A percentile compares a stretch with the other conserved stretches of the same genome.
phyloP scores from a whole-genome alignment of 2,888 invertebrate genomes.

The Zygothrica quintamaculata region DNA sequence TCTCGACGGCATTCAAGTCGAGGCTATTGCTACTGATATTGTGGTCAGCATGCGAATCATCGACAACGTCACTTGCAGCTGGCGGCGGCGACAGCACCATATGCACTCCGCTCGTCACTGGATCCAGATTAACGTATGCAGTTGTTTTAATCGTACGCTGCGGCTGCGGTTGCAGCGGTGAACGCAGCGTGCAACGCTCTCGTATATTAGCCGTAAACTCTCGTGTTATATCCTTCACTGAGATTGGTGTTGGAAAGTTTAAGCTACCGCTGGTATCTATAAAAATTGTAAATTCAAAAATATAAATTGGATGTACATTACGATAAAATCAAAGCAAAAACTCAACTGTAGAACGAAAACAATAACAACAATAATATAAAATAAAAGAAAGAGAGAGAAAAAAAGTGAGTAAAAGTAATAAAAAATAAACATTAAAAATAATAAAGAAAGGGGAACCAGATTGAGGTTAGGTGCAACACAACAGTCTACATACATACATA shows the following conservation, averaged over 20 bases:
- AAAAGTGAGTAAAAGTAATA: too few species aligned
- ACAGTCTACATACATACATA: constrained; percentile 1
- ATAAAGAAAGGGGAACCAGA: constrained; percentile 21
- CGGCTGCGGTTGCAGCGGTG: constrained; percentile 62
- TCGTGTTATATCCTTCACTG: constrained; percentile 86
- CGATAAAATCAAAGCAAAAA: constrained; percentile 23
- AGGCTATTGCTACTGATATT: constrained; percentile 4
- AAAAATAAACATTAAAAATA: constrained; percentile 10
- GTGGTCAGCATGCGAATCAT: constrained; percentile 15
- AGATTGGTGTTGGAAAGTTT: constrained; percentile 87
- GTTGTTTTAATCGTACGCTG: constrained; percentile 51
- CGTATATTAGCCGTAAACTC: constrained; percentile 87
- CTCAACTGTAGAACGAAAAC: constrained; percentile 15
- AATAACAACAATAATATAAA: constrained; percentile 26
- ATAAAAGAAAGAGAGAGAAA: too few species aligned
- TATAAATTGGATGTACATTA: too few species aligned
- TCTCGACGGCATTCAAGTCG: constrained; percentile 82
- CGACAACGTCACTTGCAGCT: constrained; percentile 60
- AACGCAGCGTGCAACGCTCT: constrained; percentile 85
- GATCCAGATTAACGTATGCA: constrained; percentile 76
- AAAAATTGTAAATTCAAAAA: constrained; percentile 15
- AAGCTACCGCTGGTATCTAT: constrained; percentile 87
- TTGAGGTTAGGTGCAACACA: constrained; percentile 40
- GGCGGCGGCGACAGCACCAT: constrained; percentile 78
- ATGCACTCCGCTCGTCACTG: constrained; percentile 79